phyloP scores from a whole-genome alignment of 2,113 vertebrate genomes.

The Notechis scutatus region DNA sequence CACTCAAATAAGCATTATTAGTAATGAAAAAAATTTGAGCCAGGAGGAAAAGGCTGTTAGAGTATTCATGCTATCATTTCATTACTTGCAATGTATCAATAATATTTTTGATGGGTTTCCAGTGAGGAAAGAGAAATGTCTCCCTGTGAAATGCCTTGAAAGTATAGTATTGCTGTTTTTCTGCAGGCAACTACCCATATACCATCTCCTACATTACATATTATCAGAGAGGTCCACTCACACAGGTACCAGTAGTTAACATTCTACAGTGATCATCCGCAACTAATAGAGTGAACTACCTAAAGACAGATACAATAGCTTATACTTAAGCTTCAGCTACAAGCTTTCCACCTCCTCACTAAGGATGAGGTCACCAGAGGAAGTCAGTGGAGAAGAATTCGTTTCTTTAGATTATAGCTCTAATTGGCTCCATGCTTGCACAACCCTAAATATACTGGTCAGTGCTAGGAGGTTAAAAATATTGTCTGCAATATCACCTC shows the following conservation, averaged over 20 bases:
- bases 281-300: conserved; percentile 20
- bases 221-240: not conserved
- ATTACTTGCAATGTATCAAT: not conserved
- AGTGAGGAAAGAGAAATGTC: conserved; percentile 17
- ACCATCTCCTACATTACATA: not conserved
- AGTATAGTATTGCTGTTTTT: not conserved
- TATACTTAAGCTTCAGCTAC: conserved; percentile 50
- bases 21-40: not conserved
- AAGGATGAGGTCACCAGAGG: conserved; percentile 40
- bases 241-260: conserved; percentile 26
- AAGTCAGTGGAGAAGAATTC: conserved; percentile 32
- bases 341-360: conserved; percentile 32
- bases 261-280: not conserved
- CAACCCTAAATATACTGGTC: not conserved
- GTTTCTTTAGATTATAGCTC: not conserved
- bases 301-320: not conserved
- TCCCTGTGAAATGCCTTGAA: not conserved
- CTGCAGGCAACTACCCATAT: fast-evolving
- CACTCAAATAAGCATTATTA: not conserved
- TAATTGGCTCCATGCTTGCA: not conserved
- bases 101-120: not conserved
- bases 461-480: not conserved
- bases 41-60: not conserved
- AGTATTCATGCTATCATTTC: not conserved
- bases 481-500: not conserved